Conservation (phyloP, 2,113 vertebrate genomes). For the Nycticorax nycticorax region DNA sequence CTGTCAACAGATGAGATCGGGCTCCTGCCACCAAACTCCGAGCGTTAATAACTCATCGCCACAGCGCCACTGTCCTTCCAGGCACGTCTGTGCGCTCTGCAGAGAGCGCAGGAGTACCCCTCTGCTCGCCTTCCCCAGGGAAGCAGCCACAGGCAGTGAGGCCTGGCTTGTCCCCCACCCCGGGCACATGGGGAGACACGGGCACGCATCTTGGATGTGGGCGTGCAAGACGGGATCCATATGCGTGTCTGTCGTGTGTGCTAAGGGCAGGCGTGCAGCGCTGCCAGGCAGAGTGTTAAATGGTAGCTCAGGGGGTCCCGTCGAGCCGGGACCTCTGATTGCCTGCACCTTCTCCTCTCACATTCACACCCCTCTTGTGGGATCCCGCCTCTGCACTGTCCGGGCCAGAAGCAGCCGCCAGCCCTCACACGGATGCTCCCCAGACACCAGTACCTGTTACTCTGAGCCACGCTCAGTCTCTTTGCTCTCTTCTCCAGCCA, state of each 20-base stretch:
- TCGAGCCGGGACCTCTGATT: not conserved
- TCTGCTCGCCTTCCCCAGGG: not conserved
- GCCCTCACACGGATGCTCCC: accelerated
- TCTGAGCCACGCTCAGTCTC: constrained; percentile 67
- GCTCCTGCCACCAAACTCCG: not conserved
- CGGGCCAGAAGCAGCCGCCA: not conserved
- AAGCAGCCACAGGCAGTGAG: not conserved
- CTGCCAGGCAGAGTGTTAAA: no score
- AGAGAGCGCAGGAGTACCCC: not conserved
- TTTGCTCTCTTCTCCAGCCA: constrained; percentile 90
- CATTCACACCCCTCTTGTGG: not conserved
- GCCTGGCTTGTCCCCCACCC: not conserved
- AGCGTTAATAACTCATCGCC: not conserved
- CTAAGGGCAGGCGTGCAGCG: accelerated
- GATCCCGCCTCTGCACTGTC: not conserved
- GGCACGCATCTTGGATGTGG: accelerated
- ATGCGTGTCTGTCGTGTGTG: accelerated
- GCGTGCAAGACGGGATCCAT: not conserved
- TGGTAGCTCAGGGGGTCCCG: not conserved
- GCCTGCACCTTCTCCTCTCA: not conserved
- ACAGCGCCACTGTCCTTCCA: not conserved
- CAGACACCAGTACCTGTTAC: constrained; percentile 76
- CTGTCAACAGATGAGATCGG: not conserved
- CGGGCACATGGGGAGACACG: accelerated
- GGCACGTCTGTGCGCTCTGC: not conserved